Base-by-base conservation (phyloP, 2,113 vertebrate species). In the Speoplatyrhinus poulsoni region DNA sequence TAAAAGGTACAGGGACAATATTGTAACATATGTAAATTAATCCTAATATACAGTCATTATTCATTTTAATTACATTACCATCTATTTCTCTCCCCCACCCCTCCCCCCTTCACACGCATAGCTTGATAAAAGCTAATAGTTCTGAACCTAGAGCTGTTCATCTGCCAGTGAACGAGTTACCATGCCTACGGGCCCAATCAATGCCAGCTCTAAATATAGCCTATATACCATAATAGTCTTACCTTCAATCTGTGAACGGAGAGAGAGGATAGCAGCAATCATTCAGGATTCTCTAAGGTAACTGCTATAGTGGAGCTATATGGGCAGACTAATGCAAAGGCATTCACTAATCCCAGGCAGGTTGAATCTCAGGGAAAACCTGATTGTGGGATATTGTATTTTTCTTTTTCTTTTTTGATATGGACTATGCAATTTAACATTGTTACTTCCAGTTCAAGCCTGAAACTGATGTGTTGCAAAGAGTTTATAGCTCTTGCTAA, bases 201-300 rank as follows among this genome's bases (percentile, higher is more conserved):
- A 92, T 91, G 77, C 15, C 6, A 15, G 8, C 13, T 62, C 88
- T 89, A 91, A 85, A 92, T 87, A 91, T 89, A 90, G 76, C 76
- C 55, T 0, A 9, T 41, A 19, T 19, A 19, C 63, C 71, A 73
- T 75, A 86, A 88, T 83, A 82, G 80, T 82, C 72, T 82, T 84
- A 82, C 75, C 82, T 82, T 62, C 70, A 77, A 72, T 72, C 46
- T 33, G 57, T 75, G 60, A 78, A 77, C 49, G 60, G 72, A 5
- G 54, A 81, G 72, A 19, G 19, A 19, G 19, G 19, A 19, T 19
- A 72, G 70, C 60, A 55, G 67, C 41, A 53, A 75, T 56, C 70
- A 66, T 81, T 82, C 65, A 78, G 56, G 75, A 85, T 82, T 81
- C 66, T 84, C 64, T 60, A 58, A 68, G 46, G 66, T 73, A 72